phyloP scores from a whole-genome alignment of 1,140 invertebrate species.

The Macrocentrus cingulum region DNA sequence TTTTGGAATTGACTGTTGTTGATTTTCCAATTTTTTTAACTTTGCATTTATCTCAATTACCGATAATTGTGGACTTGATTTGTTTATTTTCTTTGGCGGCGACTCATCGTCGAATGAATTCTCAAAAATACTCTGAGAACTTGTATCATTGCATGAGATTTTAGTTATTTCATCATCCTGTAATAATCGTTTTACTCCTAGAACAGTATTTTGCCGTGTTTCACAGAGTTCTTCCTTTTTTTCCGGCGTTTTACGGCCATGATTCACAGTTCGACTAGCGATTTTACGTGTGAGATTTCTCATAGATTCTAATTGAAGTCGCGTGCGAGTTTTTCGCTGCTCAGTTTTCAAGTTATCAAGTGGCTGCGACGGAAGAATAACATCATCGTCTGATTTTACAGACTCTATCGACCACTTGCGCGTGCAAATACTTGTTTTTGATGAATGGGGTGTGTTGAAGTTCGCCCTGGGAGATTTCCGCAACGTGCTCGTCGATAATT shows the following conservation, averaged over 20 bases:
- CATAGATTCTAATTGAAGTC: conserved; percentile 30
- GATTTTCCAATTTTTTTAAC: conserved; percentile 16
- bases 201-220: not conserved
- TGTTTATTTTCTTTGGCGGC: conserved; percentile 4
- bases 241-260: not conserved
- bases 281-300: conserved; percentile 22
- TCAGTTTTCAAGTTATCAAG: conserved; percentile 15
- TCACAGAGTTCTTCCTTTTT: not conserved
- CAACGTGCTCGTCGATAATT: too few species aligned
- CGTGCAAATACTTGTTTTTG: too few species aligned
- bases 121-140: conserved; percentile 25
- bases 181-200: too few species aligned
- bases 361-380: conserved; percentile 32
- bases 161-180: conserved; percentile 24
- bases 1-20: conserved; percentile 33
- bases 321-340: conserved; percentile 31
- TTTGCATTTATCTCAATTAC: conserved; percentile 13
- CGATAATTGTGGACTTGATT: not conserved
- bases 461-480: conserved; percentile 36
- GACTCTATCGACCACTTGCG: conserved; percentile 33
- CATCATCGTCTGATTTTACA: conserved; percentile 45
- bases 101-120: conserved; percentile 37
- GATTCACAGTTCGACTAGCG: conserved; percentile 17
- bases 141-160: conserved; percentile 28
- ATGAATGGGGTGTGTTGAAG: conserved; percentile 32